phyloP scores from a whole-genome alignment of 1,140 invertebrate species.

The Tetraneura akinire region DNA sequence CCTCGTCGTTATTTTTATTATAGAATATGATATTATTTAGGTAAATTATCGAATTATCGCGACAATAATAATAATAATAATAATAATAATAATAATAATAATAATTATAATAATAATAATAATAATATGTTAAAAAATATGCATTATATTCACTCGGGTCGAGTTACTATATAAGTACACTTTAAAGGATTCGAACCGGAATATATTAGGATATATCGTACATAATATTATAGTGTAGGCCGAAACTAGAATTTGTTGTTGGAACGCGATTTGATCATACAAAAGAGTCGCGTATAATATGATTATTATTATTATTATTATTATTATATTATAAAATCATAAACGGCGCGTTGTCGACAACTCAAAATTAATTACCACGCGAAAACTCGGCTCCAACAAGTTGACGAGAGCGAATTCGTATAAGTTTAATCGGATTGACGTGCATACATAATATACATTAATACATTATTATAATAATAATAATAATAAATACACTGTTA shows the following conservation, averaged over 20 bases:
- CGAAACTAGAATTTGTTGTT: too few species aligned
- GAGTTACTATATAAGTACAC: not conserved
- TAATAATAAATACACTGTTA: too few species aligned
- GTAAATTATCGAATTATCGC: too few species aligned
- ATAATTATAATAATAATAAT: too few species aligned
- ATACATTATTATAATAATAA: too few species aligned
- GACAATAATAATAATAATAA: too few species aligned
- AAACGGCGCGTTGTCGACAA: slow-evolving; percentile 14
- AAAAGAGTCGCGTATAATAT: not conserved
- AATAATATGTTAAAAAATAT: too few species aligned
- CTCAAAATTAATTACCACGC: slow-evolving; percentile 18
- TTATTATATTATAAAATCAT: not conserved
- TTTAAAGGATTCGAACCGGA: not conserved
- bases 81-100: too few species aligned
- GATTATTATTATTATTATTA: too few species aligned
- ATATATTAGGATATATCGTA: not conserved
- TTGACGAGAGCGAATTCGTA: not conserved
- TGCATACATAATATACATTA: not conserved
- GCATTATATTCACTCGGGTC: too few species aligned
- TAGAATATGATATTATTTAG: too few species aligned
- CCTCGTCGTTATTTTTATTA: too few species aligned
- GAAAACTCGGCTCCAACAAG: not conserved
- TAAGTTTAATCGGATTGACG: slow-evolving; percentile 22
- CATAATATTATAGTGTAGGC: not conserved
- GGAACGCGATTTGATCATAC: not conserved